A percentile compares a stretch with the other conserved stretches of the same genome.
Conservation (phyloP, 2,888 invertebrate species). For the Drosophila maculinotata region DNA sequence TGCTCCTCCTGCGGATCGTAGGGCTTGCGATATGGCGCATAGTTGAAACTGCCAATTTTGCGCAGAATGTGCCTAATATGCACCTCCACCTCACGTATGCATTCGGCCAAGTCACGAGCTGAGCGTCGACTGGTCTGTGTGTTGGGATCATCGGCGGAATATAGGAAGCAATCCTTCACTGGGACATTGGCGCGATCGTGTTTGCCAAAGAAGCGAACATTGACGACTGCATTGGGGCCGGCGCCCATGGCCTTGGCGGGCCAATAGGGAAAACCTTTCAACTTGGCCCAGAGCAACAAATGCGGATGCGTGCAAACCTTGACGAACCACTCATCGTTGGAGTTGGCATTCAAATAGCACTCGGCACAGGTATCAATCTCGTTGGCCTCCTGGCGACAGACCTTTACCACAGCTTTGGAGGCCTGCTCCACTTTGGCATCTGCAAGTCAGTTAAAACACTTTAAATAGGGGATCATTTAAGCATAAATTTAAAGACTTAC, state of each 20-base stretch:
- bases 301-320: slow-evolving; percentile 96
- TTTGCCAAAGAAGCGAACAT: slow-evolving; percentile 97
- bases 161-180: slow-evolving; percentile 92
- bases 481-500: slow-evolving; percentile 26
- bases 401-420: slow-evolving; percentile 90
- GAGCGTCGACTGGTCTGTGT: slow-evolving; percentile 82
- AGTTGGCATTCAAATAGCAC: slow-evolving; percentile 95
- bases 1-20: slow-evolving; percentile 88
- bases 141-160: slow-evolving; percentile 91
- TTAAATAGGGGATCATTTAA: neutral
- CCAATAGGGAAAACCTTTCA: slow-evolving; percentile 99
- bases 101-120: slow-evolving; percentile 86
- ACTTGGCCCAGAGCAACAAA: slow-evolving; percentile 96
- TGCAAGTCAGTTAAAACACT: slow-evolving; percentile 9
- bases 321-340: slow-evolving; percentile 93
- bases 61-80: slow-evolving; percentile 91
- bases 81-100: slow-evolving; percentile 90
- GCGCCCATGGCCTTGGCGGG: slow-evolving; percentile 96
- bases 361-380: slow-evolving; percentile 97
- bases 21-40: slow-evolving; percentile 89
- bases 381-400: slow-evolving; percentile 94
- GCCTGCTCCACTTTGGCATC: slow-evolving; percentile 69
- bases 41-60: slow-evolving; percentile 90
- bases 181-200: slow-evolving; percentile 97
- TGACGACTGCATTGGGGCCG: slow-evolving; percentile 89